phyloP scores from a whole-genome alignment of 2,888 invertebrate species.

The Salpingus planirostris region DNA sequence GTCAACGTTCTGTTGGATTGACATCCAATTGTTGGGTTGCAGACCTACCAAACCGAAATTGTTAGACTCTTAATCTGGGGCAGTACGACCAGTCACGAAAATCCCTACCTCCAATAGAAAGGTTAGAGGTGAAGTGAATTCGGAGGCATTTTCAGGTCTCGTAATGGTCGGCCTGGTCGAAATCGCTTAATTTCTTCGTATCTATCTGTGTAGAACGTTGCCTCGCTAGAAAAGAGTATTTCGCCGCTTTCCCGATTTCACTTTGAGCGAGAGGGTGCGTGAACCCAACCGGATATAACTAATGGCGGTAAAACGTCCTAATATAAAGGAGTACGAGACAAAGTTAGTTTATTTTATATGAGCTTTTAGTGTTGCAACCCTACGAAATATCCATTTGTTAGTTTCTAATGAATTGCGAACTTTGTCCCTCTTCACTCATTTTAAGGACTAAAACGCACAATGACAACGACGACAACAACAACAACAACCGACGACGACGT shows the following conservation, averaged over 20 bases:
- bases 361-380: constrained; percentile 26
- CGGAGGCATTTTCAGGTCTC: too few species aligned
- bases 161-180: too few species aligned
- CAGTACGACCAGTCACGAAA: too few species aligned
- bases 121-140: too few species aligned
- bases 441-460: constrained; percentile 3
- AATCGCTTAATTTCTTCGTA: too few species aligned
- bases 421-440: constrained; percentile 6
- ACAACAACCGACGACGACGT: too few species aligned
- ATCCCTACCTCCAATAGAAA: too few species aligned
- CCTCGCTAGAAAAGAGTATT: constrained; percentile 13
- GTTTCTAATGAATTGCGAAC: constrained; percentile 21
- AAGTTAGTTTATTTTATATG: constrained; percentile 28
- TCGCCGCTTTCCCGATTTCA: constrained; percentile 19
- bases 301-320: constrained; percentile 33
- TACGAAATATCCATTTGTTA: constrained; percentile 24
- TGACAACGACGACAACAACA: too few species aligned
- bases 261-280: constrained; percentile 27
- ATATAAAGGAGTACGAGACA: constrained; percentile 28
- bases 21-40: too few species aligned
- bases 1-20: too few species aligned
- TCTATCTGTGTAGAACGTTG: not conserved
- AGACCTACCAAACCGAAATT: too few species aligned
- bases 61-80: too few species aligned
- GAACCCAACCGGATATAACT: constrained; percentile 34